Evolutionary conservation across 2,797 vertebrate species (phyloP).

Genomic region (Ctenochaetus hawaiiensis): DNA sequence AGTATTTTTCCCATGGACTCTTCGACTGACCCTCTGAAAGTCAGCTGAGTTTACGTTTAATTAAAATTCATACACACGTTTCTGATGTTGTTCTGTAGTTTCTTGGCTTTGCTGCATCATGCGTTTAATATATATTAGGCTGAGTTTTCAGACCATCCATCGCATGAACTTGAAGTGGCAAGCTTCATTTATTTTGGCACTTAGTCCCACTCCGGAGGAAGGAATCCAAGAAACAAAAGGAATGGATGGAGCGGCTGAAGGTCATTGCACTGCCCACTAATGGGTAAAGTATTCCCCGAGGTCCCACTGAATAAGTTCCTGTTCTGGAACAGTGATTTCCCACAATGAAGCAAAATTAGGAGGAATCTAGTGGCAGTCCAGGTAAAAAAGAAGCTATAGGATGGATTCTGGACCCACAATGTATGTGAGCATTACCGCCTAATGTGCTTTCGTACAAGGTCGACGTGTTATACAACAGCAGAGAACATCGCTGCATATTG

Average conservation of each 20-base stretch:
- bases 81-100: neutral
- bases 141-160: neutral
- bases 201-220: slow-evolving; percentile 40
- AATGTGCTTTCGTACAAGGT: slow-evolving; percentile 39
- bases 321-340: slow-evolving; percentile 75
- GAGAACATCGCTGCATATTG: neutral
- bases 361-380: slow-evolving; percentile 37
- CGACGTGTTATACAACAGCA: neutral
- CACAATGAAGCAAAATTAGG: slow-evolving; percentile 71
- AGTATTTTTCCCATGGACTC: no score
- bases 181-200: slow-evolving; percentile 40
- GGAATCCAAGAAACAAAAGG: slow-evolving; percentile 62
- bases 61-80: neutral
- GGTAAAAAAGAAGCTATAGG: slow-evolving; percentile 34
- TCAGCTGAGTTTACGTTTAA: neutral
- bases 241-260: slow-evolving; percentile 75
- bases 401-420: slow-evolving; percentile 30
- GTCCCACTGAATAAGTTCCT: slow-evolving; percentile 65
- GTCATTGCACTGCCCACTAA: slow-evolving; percentile 74
- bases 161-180: slow-evolving; percentile 21
- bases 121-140: slow-evolving; percentile 3
- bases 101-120: neutral
- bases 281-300: slow-evolving; percentile 68
- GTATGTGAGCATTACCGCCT: slow-evolving; percentile 34
- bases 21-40: no score